Base-by-base conservation (phyloP, 2,888 invertebrate species). In the Arenicola marina region DNA sequence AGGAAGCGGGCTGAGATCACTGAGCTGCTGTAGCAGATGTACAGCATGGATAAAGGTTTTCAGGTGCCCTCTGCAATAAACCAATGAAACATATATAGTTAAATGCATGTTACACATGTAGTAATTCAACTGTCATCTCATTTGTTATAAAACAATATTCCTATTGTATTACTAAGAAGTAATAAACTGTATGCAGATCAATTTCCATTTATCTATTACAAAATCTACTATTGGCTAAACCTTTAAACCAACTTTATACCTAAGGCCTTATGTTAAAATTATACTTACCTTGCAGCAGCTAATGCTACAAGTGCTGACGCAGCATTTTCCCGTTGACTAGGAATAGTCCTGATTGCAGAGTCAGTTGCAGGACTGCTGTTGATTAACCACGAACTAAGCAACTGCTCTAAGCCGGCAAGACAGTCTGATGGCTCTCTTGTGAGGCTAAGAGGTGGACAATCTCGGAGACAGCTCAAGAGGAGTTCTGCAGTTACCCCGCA, bases 361-460 rank as follows among this genome's bases (percentile, higher is more conserved):
- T 15, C 57, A 21, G 44, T 4, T 24, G 44, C 51, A 2, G 43
- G 28, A 29, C 65, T 67, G 24, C 69, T 70, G 54, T 78, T 80
- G n/a, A 76, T 79, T n/a, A 82, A 73, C 82, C 82, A 82, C 31
- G 68, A 71, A 66, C 79, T 78, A 7, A 82, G 69, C 28, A 82
- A 70, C 44, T 72, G 73, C 66, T 82, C 82, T 32, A 82, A 62
- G 4, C 82, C 81, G 66, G 77, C 77, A 33, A 82, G 69, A 66
- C 82, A 82, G 68, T 82, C 82, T n/a, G 74, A 74, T 18, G 81
- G 81, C 66, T 82, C 82, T 61, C 80, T 82, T 1, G 74, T 67
- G 56, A 82, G 69, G 70, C 78, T 79, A 21, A 81, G 68, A 26
- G 82, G 82, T n/a, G 77, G 68, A 68, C 80, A 81, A 51, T 81